Evolutionary conservation across 2,113 vertebrate species (phyloP), one percentile per base, ranked within the genome.

Genomic region (Pipra filicauda): DNA sequence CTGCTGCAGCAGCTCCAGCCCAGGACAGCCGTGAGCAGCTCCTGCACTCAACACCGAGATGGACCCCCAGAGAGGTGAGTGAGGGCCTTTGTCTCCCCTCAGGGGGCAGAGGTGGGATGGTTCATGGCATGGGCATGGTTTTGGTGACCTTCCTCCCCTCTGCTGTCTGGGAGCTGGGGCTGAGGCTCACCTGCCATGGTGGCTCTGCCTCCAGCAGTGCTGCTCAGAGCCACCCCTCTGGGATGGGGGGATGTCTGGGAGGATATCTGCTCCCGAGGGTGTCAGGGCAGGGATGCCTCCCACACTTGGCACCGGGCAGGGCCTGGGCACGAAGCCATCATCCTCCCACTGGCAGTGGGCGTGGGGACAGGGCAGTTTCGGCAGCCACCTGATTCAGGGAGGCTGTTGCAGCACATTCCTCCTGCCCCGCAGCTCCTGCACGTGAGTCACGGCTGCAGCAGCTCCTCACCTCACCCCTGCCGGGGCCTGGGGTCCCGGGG

Each of bases 341-440:
- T 12, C 94, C 86, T 94, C 89, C 93, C 83, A 83, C 74, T 17
- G 10, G 89, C 11, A 0, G 84, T 6, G 61, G 95, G 93, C 10
- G 62, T 43, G 77, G 85, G 57, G 48, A 89, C 20, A 69, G 88
- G 88, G 85, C 88, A 69, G 95, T 96, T 94, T 97, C 90, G 78
- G 96, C 92, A 75, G 89, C 44, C 1, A 10, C 69, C 88, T 95
- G 81, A 89, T 72, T 89, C 95, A 89, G 90, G 88, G 88, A 61
- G 78, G 57, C 48, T 78, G 1, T 91, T 94, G 88, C 93, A 72
- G 35, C 90, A 65, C 2, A 20, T 17, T 61, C 17, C 82, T 78
- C 62, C 55, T 16, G 75, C 35, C 49, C 49, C 15, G 13, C 79
- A 57, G 66, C 91, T 90, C 74, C 66, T 6, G 37, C 76, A 55